Evolutionary conservation across 2,113 vertebrate genomes (phyloP), one percentile per base, ranked within the genome.

Genomic region (Trematomus loennbergii): DNA sequence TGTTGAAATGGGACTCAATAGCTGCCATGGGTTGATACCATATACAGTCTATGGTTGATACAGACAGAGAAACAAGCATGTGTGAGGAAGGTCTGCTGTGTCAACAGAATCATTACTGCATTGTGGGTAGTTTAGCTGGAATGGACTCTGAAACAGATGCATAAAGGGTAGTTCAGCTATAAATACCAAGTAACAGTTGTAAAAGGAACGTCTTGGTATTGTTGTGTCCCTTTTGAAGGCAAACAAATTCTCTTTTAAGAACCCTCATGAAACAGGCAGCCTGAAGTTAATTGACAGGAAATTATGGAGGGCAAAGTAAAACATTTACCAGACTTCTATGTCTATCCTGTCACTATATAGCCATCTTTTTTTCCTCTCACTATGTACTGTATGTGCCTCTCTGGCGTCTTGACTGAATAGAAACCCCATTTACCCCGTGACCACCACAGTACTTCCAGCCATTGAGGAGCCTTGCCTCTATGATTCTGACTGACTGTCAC

Each of bases 241-340:
- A 20, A 52, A 79, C 18, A 76, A 76, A 54, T 64, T 70, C 68
- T 63, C 4, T 4, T 72, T 64, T 89, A 86, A 90, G 53, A 43
- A 76, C 80, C 63, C 82, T 85, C 87, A n/a, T 68, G 79, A 78
- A 82, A 86, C 46, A 22, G 22, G 73, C 52, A 72, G 84, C 71
- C 77, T 73, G 60, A 57, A 83, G 73, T 69, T 59, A 48, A 68
- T 0, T 18, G 22, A 73, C 18, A 4, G 2, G 18, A 61, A 65
- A 43, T 49, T 55, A 57, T n/a, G 1, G 1, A 25, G 43, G 60
- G 57, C 36, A 40, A 16, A 61, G 72, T 54, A 67, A 33, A 4
- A 60, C 64, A 73, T 33, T 18, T 68, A 36, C 9, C 16, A 49
- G 16, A 46, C 16, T 59, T 75, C 66, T 69, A 74, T 71, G 63